Evolutionary conservation across 37 sponge, comb jelly and placozoan genomes (phyloP).

Genomic region (Ephydatia muelleri): DNA sequence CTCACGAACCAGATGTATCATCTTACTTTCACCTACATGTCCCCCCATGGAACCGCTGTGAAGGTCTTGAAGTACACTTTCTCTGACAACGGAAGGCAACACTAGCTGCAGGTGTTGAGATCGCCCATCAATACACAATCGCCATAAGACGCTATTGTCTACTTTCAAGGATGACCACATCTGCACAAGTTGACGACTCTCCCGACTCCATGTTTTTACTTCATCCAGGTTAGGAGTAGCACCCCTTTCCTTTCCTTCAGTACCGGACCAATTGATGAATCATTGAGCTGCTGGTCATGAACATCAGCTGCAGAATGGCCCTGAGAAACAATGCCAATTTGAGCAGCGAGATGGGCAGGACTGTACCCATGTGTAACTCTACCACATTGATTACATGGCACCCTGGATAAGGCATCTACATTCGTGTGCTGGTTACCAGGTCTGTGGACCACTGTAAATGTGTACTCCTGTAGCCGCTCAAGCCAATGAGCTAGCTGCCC

Average conservation of each 20-base stretch:
- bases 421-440: conserved; percentile 18
- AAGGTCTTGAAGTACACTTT: not conserved
- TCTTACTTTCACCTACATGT: conserved; percentile 12
- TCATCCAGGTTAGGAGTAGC: too few species aligned
- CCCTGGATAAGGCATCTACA: conserved; percentile 19
- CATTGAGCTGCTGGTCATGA: too few species aligned
- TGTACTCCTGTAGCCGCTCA: conserved; percentile 1
- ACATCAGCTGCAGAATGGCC: not conserved
- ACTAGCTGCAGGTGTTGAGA: not conserved
- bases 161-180: too few species aligned
- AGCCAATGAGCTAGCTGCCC: conserved; percentile 29
- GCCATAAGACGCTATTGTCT: too few species aligned
- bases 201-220: too few species aligned
- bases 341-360: too few species aligned
- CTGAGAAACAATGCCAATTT: not conserved
- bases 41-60: conserved; percentile 12
- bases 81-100: not conserved
- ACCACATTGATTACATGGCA: conserved; percentile 4
- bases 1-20: not conserved
- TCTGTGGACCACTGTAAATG: conserved; percentile 16
- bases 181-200: too few species aligned
- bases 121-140: too few species aligned
- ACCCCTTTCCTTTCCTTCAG: too few species aligned
- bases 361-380: not conserved
- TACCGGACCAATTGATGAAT: too few species aligned